Evolutionary conservation across 2,888 invertebrate species (phyloP), one percentile per base, ranked within the genome.

Genomic region (Phortica okadai): DNA sequence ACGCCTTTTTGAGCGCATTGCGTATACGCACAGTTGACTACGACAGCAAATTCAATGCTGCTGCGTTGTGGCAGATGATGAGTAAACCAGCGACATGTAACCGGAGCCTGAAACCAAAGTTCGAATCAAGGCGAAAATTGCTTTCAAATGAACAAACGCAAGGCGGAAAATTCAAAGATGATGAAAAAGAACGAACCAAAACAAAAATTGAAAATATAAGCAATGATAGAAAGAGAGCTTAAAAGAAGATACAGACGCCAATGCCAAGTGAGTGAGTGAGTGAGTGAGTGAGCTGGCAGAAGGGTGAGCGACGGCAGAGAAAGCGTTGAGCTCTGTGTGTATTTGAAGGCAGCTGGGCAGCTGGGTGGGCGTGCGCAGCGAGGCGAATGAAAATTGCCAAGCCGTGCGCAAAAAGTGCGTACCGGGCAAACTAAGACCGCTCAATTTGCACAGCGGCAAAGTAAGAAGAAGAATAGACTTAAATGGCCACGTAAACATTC

Each of bases 331-430:
- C 10, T 6, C 10, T 6, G 21, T 33, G 25, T 11, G 62, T 21
- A 8, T 62, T 6, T 7, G 25, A 62, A 62, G 21, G 16, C 21
- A 25, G n/a, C 21, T 25, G 10, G 62, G 16, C 62, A 16, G 6
- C 62, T 62, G 62, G 25, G 62, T 7, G 3, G 21, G 62, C 33
- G 25, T 62, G 33, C 33, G 33, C 7, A 62, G 62, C 25, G 25
- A 11, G 25, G 62, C 8, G 67, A 45, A n/a, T 59, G 69, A 21
- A 54, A 72, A 72, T 72, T 54, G 70, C 56, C 56, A 72, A 56
- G 54, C 54, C 54, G 70, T 56, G 70, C 70, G 54, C 33, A 72
- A 72, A 56, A 72, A 56, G 11, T 56, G 54, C 54, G 45, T 50
- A n/a, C 11, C 11, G 33, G n/a, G 42, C 66, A 42, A 66, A 50